These are phyloP conservation scores for Brachymystax lenok DNA, from an alignment of 2,797 vertebrate genomes.

Conservation along the genomic window DNA sequence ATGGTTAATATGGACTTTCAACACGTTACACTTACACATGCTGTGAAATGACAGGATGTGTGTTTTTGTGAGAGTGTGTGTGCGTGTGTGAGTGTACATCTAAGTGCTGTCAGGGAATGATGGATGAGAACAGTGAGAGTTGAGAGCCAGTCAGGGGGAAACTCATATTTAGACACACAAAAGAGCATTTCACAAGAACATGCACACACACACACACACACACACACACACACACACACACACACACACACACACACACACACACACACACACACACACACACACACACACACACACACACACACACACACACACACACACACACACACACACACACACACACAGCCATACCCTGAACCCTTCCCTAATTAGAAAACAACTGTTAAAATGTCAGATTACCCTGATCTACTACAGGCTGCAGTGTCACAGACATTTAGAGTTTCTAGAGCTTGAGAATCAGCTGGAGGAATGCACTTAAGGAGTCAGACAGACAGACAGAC, in stretches of 20 bases:
- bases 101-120: not conserved
- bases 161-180: not conserved
- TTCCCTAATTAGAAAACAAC: too few species aligned
- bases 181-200: conserved; percentile 30
- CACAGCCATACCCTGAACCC: not conserved
- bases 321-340: conserved; percentile 12
- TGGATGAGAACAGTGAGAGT: not conserved
- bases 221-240: not conserved
- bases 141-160: too few species aligned
- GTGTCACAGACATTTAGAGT: too few species aligned
- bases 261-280: conserved; percentile 13
- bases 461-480: too few species aligned
- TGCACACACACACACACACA: not conserved
- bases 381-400: too few species aligned
- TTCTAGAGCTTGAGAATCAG: too few species aligned
- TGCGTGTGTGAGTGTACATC: not conserved
- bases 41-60: too few species aligned
- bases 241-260: conserved; percentile 12
- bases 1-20: not conserved
- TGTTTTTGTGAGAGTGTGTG: too few species aligned
- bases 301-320: conserved; percentile 12
- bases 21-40: too few species aligned
- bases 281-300: conserved; percentile 12
- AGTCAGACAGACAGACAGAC: not conserved
- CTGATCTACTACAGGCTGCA: too few species aligned